These are phyloP conservation scores for Chymomyza caudatula DNA, from an alignment of 2,888 invertebrate species.

Conservation along the genomic window DNA sequence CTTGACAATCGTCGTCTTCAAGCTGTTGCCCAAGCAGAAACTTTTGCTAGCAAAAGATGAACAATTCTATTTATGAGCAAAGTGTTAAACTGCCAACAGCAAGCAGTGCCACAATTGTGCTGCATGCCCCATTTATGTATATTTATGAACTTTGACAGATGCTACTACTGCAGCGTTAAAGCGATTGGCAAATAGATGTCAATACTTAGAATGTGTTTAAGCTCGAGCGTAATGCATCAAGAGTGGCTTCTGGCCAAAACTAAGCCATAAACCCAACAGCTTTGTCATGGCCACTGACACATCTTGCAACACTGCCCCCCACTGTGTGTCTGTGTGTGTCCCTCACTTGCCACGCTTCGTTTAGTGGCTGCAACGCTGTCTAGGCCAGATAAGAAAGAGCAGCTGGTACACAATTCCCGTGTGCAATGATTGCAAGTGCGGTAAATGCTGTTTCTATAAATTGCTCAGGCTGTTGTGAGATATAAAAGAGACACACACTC, in stretches of 20 bases:
- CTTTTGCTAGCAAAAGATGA: constrained; percentile 8
- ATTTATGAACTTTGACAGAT: constrained; percentile 52
- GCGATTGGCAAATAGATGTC: constrained; percentile 72
- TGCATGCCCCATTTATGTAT: constrained; percentile 3
- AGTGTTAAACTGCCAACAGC: constrained; percentile 13
- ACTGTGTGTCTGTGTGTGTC: too few relatives aligned
- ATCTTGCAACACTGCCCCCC: not conserved
- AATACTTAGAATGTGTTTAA: constrained; percentile 62
- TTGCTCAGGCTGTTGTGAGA: not conserved
- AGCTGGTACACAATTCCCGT: not conserved
- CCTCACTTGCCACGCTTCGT: constrained; percentile 9
- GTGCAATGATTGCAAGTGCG: not conserved
- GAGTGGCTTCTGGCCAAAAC: not conserved
- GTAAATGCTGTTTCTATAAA: not conserved
- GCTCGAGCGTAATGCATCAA: constrained; percentile 1
- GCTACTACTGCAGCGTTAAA: constrained; percentile 17
- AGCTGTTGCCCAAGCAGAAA: constrained; percentile 26
- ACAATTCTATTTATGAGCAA: constrained; percentile 47
- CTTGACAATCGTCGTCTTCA: constrained; percentile 8
- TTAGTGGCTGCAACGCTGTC: constrained; percentile 32
- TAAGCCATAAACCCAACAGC: not conserved
- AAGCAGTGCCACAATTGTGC: constrained; percentile 30
- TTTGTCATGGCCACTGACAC: not conserved
- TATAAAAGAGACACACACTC: too few relatives aligned
- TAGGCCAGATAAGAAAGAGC: constrained; percentile 55